Evolutionary conservation across 2,113 vertebrate species (phyloP).

Genomic region (Callaeas wilsoni): DNA sequence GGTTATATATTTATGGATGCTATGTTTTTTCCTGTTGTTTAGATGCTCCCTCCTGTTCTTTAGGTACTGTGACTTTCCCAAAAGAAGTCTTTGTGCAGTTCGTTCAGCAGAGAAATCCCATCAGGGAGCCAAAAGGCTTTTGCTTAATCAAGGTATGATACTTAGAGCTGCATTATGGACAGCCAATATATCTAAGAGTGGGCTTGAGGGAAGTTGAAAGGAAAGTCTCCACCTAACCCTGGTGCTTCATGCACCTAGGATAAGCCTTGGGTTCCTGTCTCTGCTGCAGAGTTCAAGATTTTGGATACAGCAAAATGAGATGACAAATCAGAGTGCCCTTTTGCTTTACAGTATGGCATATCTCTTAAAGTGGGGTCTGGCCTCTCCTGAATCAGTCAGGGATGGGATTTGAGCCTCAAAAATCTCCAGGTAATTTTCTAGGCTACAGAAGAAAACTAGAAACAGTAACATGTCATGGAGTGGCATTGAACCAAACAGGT

Average conservation of each 20-base stretch:
- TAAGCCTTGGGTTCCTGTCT: fast-evolving
- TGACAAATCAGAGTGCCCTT: neutral
- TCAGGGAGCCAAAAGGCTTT: neutral
- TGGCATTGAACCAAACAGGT: neutral
- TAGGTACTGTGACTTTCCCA: neutral
- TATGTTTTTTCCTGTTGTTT: neutral
- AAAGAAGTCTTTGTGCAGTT: neutral
- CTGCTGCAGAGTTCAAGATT: neutral
- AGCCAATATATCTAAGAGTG: neutral
- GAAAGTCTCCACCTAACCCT: neutral
- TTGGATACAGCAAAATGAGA: neutral
- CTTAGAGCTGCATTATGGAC: neutral
- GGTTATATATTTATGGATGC: neutral
- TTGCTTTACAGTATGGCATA: neutral
- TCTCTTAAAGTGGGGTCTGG: neutral
- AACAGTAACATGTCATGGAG: neutral
- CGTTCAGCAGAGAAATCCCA: neutral
- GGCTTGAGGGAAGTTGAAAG: neutral
- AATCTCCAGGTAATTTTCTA: neutral
- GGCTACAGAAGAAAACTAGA: neutral
- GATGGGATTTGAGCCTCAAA: neutral
- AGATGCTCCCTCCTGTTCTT: neutral
- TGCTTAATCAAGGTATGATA: neutral
- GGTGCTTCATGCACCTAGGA: neutral
- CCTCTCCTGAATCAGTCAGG: neutral